phyloP scores from a whole-genome alignment of 2,113 vertebrate genomes.

The Cygnus atratus region DNA sequence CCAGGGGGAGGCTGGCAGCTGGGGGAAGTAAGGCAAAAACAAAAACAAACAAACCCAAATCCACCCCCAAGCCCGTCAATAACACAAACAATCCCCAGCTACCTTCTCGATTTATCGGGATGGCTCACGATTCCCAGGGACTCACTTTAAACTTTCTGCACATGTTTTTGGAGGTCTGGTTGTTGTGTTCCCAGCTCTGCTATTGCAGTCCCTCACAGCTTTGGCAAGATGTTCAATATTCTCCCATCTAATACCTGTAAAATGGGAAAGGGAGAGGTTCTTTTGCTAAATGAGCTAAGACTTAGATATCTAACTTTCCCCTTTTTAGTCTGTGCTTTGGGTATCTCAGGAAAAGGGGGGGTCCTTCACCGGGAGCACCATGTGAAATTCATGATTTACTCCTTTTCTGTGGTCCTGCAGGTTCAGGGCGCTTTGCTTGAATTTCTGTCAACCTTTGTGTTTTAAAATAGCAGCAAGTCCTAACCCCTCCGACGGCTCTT shows the following conservation, averaged over 20 bases:
- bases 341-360: neutral
- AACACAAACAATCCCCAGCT: neutral
- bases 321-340: neutral
- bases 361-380: accelerated
- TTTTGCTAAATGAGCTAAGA: neutral
- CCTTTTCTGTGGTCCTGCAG: neutral
- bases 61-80: neutral
- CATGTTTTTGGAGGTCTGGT: neutral
- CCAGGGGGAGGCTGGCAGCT: neutral
- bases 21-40: neutral
- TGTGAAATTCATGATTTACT: neutral
- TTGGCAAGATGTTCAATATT: neutral
- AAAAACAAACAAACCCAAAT: neutral
- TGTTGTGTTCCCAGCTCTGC: neutral
- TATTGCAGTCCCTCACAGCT: neutral
- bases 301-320: neutral
- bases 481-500: neutral
- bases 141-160: neutral
- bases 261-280: neutral
- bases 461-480: neutral
- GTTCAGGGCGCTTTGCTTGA: neutral
- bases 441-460: neutral
- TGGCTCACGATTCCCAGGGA: neutral
- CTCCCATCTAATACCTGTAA: neutral
- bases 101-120: neutral